Base-by-base conservation (phyloP, 2,113 vertebrate genomes). In the Etia nguti region DNA sequence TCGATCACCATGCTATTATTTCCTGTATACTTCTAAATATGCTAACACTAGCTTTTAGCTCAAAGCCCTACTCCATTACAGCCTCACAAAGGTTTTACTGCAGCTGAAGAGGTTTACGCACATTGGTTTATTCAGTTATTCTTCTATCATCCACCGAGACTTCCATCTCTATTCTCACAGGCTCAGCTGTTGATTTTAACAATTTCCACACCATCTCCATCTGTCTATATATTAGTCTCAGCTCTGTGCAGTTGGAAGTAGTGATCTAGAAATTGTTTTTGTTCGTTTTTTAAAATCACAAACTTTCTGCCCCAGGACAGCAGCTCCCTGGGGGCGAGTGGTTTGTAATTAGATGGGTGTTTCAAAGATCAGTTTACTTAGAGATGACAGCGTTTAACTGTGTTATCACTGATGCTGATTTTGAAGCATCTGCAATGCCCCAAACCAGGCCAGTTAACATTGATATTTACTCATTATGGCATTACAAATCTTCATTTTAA, bases 331-430 rank as follows among this genome's bases (percentile, higher is more conserved):
- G 31, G 55, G 50, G 18, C 1, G 8, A 41, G 31, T 38, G 36
- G 20, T 55, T 80, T 79, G 62, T 86, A 90, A 90, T 90, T 83
- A 90, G 41, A 82, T 55, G 73, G 82, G 16, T 2, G 26, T 60
- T 84, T 90, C 41, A 62, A 81, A 77, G 83, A 38, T 29, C 16
- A 22, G 79, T 86, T 55, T 50, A 73, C 82, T 80, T 59, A 52
- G 34, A 73, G 52, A 41, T 54, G 56, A 38, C 12, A 15, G 24
- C 46, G 26, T 86, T 36, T 5, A 50, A 4, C 6, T 38, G n/a
- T 48, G 15, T 65, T 70, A 68, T 88, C 73, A 84, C 8, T 18
- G 22, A 6, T 75, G 16, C 16, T n/a, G 46, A 31, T 50, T 50
- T 77, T 50, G 70, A 77, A 77, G 46, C 0, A 0, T 50, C 48